Evolutionary conservation across 2,797 vertebrate genomes (phyloP), one percentile per base, ranked within the genome.

Genomic region (Strix occidentalis): DNA sequence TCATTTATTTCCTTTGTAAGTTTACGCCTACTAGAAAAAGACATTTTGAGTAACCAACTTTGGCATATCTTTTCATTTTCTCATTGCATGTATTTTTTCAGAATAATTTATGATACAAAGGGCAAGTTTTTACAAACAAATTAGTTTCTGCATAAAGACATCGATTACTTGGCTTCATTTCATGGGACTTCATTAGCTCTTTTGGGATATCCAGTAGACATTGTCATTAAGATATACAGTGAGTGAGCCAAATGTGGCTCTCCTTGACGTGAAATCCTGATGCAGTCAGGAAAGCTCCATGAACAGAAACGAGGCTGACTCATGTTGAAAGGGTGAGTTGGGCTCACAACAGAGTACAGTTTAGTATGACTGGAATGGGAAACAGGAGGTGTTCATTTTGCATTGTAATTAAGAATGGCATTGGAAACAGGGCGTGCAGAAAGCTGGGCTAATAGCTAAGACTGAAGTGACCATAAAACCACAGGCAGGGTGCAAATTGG

Each of bases 81-180:
- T 94, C 89, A 46, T 90, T 76, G 29, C 33, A 46, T 75, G n/a
- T 45, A 51, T 74, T 64, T 46, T 76, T 96, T 90, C 39, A 91
- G 76, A 87, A 85, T 46, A 79, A 94, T 87, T 96, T 95, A 84
- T 95, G 48, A 89, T 83, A 79, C 70, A 88, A 95, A 92, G 75
- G 90, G 85, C 51, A 95, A 86, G 72, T 87, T 96, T 97, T 89
- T 89, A 87, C 12, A 26, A 88, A 93, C 65, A 88, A 96, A 95
- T 96, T 94, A 46, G 45, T 94, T 92, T 95, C 84, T 95, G 64
- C 76, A 84, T 87, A 93, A 88, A 96, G 93, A 69, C 84, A 75
- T 92, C 76, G 94, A 81, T 96, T 96, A 95, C 87, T 91, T 89
- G 54, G 61, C 81, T 61, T 93, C 69, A 45, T 93, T 97, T 92